These are phyloP conservation scores for Pseudomyrmex dendroicus DNA, from an alignment of 1,140 invertebrate species.

Conservation along the genomic window DNA sequence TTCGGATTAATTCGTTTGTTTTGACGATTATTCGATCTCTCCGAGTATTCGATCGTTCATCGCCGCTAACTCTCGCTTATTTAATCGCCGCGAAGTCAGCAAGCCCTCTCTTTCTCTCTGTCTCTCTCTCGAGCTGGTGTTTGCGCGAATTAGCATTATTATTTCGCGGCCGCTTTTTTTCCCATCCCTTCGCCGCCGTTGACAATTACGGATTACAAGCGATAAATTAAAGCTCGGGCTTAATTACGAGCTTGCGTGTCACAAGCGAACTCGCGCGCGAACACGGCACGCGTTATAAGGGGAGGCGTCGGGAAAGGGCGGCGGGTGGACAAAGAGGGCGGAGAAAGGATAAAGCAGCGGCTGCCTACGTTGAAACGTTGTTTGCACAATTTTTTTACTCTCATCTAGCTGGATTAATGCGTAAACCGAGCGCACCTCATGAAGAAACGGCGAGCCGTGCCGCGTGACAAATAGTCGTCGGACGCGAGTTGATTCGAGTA, in stretches of 20 bases:
- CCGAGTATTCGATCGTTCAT: conserved; percentile 14
- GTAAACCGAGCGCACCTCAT: conserved; percentile 63
- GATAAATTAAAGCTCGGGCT: conserved; percentile 52
- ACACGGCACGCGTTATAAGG: conserved; percentile 44
- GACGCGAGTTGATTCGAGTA: conserved; percentile 60
- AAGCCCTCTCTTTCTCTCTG: background rate
- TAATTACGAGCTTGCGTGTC: conserved; percentile 61
- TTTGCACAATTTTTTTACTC: conserved; percentile 64
- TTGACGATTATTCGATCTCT: background rate
- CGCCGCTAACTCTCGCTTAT: conserved; percentile 26
- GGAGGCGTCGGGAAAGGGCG: background rate
- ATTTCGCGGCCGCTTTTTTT: conserved; percentile 24
- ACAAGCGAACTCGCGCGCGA: conserved; percentile 35
- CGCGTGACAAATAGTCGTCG: conserved; percentile 64
- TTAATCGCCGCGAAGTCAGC: conserved; percentile 19
- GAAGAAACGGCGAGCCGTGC: conserved; percentile 62
- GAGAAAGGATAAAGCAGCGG: conserved; percentile 53
- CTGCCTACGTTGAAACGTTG: conserved; percentile 58
- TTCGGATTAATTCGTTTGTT: conserved; percentile 28
- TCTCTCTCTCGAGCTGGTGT: background rate
- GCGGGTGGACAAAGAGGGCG: background rate
- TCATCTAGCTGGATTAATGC: conserved; percentile 68
- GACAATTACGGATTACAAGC: conserved; percentile 52
- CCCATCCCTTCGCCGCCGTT: conserved; percentile 7
- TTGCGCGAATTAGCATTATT: conserved; percentile 58